Evolutionary conservation across 2,888 invertebrate species (phyloP).

Genomic region (Spodoptera picta): DNA sequence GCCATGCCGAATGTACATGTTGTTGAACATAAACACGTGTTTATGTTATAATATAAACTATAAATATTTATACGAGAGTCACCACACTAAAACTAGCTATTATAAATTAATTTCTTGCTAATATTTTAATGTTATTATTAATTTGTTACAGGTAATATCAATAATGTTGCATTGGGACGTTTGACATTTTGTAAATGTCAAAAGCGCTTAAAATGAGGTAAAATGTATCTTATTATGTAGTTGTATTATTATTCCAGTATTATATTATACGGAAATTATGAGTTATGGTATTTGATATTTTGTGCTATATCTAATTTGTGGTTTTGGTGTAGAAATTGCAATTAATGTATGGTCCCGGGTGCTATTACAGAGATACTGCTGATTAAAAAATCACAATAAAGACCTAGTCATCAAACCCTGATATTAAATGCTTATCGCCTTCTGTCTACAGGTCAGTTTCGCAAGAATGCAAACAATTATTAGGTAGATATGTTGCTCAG

Average conservation of each 20-base stretch:
- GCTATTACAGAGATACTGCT: too few species aligned
- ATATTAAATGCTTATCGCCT: too few species aligned
- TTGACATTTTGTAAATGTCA: slow-evolving; percentile 48
- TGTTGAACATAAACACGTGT: too few species aligned
- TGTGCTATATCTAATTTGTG: background rate
- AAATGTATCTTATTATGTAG: slow-evolving; percentile 20
- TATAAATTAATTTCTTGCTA: slow-evolving; percentile 6
- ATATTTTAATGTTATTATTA: slow-evolving; percentile 31
- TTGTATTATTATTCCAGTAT: slow-evolving; percentile 20
- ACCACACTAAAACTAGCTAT: too few species aligned
- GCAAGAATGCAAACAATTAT: slow-evolving; percentile 2
- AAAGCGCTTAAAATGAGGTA: slow-evolving; percentile 43
- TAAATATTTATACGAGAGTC: too few species aligned
- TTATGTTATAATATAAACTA: too few species aligned
- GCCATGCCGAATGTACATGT: too few species aligned
- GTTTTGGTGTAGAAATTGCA: too few species aligned
- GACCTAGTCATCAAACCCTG: too few species aligned
- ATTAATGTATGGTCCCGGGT: too few species aligned
- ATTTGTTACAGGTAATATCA: slow-evolving; percentile 44
- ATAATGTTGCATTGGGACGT: slow-evolving; percentile 2
- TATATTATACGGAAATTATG: slow-evolving; percentile 6
- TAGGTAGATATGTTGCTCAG: background rate
- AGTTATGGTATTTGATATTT: background rate
- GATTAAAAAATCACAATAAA: too few species aligned
- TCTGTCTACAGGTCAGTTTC: slow-evolving; percentile 1